A percentile compares a stretch with the other conserved stretches of the same genome.
phyloP scores from a whole-genome alignment of 1,140 invertebrate genomes.

The Pseudomyrmex cubaensis region DNA sequence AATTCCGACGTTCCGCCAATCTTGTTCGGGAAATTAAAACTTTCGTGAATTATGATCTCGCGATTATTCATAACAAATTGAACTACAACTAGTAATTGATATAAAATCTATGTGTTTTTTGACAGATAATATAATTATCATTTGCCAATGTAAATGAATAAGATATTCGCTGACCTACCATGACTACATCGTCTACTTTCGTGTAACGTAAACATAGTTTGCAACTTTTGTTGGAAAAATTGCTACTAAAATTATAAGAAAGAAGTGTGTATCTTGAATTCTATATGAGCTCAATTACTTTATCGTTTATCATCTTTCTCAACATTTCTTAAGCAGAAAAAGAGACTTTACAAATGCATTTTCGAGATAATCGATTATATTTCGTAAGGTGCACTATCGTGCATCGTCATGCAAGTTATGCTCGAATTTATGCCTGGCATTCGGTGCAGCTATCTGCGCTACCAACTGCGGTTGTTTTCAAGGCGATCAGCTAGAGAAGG shows the following conservation, averaged over 20 bases:
- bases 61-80: slow-evolving; percentile 20
- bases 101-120: slow-evolving; percentile 11
- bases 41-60: slow-evolving; percentile 38
- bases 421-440: slow-evolving; percentile 37
- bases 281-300: too few species aligned
- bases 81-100: background rate
- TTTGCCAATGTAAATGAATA: background rate
- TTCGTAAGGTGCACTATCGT: slow-evolving; percentile 14
- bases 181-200: background rate
- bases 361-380: slow-evolving; percentile 28
- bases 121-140: background rate
- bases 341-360: background rate
- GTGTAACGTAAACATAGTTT: background rate
- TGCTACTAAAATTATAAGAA: background rate
- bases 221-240: background rate
- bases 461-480: slow-evolving; percentile 61
- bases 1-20: slow-evolving; percentile 34
- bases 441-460: slow-evolving; percentile 38
- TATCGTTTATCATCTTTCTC: background rate
- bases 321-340: background rate
- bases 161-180: background rate
- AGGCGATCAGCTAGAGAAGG: slow-evolving; percentile 67
- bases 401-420: background rate
- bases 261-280: too few species aligned
- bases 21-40: background rate